Conservation (phyloP, 2,888 invertebrate genomes). For the Epiblema foenella region DNA sequence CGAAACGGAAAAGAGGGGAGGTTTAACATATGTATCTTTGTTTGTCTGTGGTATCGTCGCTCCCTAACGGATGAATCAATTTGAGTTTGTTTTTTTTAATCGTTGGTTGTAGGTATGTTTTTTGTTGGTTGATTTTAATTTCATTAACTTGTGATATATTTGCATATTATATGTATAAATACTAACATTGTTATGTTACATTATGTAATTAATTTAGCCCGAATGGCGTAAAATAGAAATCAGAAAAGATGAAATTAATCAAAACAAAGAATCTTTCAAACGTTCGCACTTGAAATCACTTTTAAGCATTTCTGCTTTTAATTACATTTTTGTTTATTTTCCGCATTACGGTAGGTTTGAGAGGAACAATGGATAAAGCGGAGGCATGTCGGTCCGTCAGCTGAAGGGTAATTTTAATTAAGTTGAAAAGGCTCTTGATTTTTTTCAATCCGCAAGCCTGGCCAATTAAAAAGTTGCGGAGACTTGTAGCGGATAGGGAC, state of each 20-base stretch:
- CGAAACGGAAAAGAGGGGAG: too few species aligned
- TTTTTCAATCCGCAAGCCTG: constrained; percentile 73
- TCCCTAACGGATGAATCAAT: too few species aligned
- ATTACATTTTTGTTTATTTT: constrained; percentile 45
- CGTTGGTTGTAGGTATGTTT: too few species aligned
- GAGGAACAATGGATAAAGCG: constrained; percentile 55
- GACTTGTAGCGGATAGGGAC: constrained; percentile 69
- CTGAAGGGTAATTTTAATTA: constrained; percentile 78
- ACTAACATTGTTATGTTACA: background rate
- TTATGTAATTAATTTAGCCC: background rate
- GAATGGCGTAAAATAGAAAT: constrained; percentile 9
- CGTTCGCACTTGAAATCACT: constrained; percentile 28
- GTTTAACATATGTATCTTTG: too few species aligned
- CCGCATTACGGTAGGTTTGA: constrained; percentile 44
- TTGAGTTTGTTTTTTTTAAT: too few species aligned
- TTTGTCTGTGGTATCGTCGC: too few species aligned
- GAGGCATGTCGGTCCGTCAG: constrained; percentile 64
- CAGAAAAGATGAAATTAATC: constrained; percentile 8
- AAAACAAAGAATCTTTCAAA: constrained; percentile 21
- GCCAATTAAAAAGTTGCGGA: constrained; percentile 80
- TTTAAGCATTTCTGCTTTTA: constrained; percentile 41
- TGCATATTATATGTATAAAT: too few species aligned
- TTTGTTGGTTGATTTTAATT: too few species aligned
- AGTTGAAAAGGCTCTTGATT: constrained; percentile 70
- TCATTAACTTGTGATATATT: too few species aligned